Base-by-base conservation (phyloP, 2,113 vertebrate genomes). In the Cryptotis parvus region DNA sequence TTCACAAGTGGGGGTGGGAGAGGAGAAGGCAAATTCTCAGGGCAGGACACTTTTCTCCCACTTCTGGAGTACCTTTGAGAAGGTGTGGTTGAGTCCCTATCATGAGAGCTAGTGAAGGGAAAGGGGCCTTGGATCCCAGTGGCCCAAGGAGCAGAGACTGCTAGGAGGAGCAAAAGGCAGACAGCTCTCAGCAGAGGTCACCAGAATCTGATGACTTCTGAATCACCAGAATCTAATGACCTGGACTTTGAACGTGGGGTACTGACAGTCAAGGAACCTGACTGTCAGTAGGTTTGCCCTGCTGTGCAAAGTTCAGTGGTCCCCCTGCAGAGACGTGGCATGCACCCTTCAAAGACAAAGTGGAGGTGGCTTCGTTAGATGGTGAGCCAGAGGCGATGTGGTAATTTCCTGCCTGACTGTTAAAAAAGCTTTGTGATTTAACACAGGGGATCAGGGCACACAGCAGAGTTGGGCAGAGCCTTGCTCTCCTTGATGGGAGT, bases 41-140 rank as follows among this genome's bases (percentile, higher is more conserved):
- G 52, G 24, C 49, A 78, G n/a, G 68, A 70, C 31, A n/a, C 31
- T 45, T 41, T 90, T 75, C 55, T 26, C 4, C 41, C 20, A 22
- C 52, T 83, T 80, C 31, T 29, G 4, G 24, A 16, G 61, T 72
- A 45, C 35, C 9, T 8, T 39, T 16, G n/a, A 70, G 79, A 81
- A 76, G 33, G 5, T 39, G 68, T 37, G 29, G 76, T 58, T 15
- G 20, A 26, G 45, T 58, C 24, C 52, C 39, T 20, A 52, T 76
- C 4, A 1, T 7, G 29, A 61, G 41, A 0, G 0, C 65, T 78
- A 24, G 20, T 3, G 16, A 79, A 66, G 31, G 14, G 1, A 16
- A 9, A 41, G 35, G 18, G 39, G 5, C 24, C 76, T 65, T 77
- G 45, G 31, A 45, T 18, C 27, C 16, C 4, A 26, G 52, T 49